These are phyloP conservation scores for Crenichthys baileyi DNA, from an alignment of 2,797 vertebrate species.

Conservation along the genomic window DNA sequence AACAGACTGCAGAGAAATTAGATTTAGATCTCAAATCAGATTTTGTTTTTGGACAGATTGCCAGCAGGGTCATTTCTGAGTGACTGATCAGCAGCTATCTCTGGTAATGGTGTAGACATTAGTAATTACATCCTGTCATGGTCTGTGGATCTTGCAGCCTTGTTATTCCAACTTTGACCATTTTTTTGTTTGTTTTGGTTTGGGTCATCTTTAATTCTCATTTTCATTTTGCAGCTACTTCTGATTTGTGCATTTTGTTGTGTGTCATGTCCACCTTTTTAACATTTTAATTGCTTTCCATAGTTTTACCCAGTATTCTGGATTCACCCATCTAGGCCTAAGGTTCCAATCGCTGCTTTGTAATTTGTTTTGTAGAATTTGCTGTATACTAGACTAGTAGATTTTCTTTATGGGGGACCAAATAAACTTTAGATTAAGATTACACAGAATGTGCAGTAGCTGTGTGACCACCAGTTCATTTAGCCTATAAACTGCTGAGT, in stretches of 20 bases:
- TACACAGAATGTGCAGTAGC: background rate
- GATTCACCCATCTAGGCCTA: background rate
- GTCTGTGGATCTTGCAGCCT: background rate
- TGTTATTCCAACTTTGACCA: background rate
- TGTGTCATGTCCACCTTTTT: background rate
- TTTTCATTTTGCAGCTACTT: too few relatives aligned
- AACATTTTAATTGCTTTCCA: background rate
- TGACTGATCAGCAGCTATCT: background rate
- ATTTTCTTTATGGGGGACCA: background rate
- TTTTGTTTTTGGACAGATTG: background rate
- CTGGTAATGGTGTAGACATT: background rate
- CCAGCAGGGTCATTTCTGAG: background rate
- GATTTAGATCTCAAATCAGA: conserved; percentile 7
- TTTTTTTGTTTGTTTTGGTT: background rate
- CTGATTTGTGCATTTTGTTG: background rate
- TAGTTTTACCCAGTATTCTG: background rate
- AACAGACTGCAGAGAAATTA: background rate
- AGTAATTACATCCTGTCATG: background rate
- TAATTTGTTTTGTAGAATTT: background rate
- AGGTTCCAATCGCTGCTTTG: background rate
- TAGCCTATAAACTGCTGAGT: background rate
- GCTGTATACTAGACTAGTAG: background rate
- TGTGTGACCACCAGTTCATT: background rate
- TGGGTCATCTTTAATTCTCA: background rate
- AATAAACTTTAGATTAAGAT: background rate